A percentile compares a stretch with the other conserved stretches of the same genome.
phyloP scores from a whole-genome alignment of 2,888 invertebrate species.

The Eretmocerus hayati region DNA sequence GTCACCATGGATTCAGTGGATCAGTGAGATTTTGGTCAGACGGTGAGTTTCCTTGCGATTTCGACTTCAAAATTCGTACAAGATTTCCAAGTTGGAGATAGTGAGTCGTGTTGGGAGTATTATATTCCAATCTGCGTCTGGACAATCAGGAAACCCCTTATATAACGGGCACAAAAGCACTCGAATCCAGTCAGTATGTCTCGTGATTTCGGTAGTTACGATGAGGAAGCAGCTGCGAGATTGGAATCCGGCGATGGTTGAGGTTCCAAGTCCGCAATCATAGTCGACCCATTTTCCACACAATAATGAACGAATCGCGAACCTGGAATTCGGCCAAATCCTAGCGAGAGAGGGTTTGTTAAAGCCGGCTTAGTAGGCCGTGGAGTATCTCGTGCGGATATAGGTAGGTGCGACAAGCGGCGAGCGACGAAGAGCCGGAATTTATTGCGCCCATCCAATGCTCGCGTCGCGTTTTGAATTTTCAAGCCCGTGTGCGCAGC shows the following conservation, averaged over 20 bases:
- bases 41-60: too few species aligned
- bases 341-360: constrained; percentile 34
- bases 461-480: constrained; percentile 16
- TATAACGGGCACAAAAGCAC: too few species aligned
- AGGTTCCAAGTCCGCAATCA: constrained; percentile 32
- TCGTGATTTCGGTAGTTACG: not conserved
- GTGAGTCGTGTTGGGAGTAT: too few species aligned
- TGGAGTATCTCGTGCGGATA: constrained; percentile 18
- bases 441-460: constrained; percentile 15
- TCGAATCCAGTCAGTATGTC: too few species aligned
- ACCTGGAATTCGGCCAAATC: constrained; percentile 41
- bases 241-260: constrained; percentile 20
- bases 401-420: constrained; percentile 29
- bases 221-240: constrained; percentile 2
- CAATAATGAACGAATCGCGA: constrained; percentile 40
- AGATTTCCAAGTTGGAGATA: too few species aligned
- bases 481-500: not conserved
- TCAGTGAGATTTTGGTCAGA: too few species aligned
- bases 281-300: constrained; percentile 43
- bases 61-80: too few species aligned
- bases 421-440: constrained; percentile 11
- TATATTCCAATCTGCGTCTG: too few species aligned
- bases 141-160: too few species aligned
- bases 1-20: too few species aligned
- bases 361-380: constrained; percentile 38